Conservation (phyloP, 2,113 vertebrate genomes). For the Pseudorectes ferrugineus region DNA sequence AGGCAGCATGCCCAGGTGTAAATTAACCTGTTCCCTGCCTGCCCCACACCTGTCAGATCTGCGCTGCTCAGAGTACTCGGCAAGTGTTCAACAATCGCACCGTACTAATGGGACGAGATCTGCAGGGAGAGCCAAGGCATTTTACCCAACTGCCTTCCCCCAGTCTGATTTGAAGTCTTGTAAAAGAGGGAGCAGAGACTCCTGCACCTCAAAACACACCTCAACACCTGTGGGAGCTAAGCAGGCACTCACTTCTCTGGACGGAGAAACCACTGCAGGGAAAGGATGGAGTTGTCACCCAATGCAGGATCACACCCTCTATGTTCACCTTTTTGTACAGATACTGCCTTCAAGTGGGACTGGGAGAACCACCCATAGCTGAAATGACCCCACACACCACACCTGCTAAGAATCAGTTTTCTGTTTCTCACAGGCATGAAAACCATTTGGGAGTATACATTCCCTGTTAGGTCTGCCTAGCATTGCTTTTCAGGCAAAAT, state of each 20-base stretch:
- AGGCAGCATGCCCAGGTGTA: not conserved
- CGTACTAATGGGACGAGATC: not conserved
- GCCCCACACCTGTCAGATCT: not conserved
- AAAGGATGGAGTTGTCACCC: not conserved
- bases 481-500: not conserved
- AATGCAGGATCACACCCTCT: fast-evolving
- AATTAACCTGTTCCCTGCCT: constrained; percentile 2
- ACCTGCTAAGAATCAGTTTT: not conserved
- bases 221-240: not conserved
- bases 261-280: not conserved
- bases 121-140: not conserved
- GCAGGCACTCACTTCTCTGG: not conserved
- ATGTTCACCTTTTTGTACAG: not conserved
- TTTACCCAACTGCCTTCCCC: not conserved
- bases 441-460: not conserved
- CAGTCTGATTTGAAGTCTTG: not conserved
- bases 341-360: not conserved
- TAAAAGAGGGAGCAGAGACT: not conserved
- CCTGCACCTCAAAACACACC: not conserved
- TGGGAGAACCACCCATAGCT: not conserved
- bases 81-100: not conserved
- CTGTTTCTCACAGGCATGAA: not conserved
- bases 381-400: not conserved
- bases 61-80: not conserved
- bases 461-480: not conserved